Conservation (phyloP, 1,140 invertebrate genomes). For the Anadara kagoshimensis region DNA sequence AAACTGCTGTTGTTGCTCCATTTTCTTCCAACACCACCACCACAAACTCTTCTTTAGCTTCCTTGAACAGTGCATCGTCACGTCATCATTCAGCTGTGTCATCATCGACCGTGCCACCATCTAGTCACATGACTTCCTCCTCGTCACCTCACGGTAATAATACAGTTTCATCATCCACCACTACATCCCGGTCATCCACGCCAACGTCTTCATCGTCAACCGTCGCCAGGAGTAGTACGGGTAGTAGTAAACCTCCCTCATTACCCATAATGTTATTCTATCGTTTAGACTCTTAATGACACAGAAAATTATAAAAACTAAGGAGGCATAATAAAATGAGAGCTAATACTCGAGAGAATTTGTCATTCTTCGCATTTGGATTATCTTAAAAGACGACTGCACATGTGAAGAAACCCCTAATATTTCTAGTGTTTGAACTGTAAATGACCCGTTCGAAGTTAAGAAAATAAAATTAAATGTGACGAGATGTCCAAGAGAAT, state of each 20-base stretch:
- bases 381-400: too few relatives aligned
- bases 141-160: background rate
- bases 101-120: slow-evolving; percentile 1
- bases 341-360: too few relatives aligned
- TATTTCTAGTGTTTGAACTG: too few relatives aligned
- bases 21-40: slow-evolving; percentile 9
- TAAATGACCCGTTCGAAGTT: too few relatives aligned
- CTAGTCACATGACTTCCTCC: slow-evolving; percentile 2
- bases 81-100: slow-evolving; percentile 13
- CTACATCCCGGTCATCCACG: background rate
- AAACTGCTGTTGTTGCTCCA: slow-evolving; percentile 29
- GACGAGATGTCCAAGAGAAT: too few relatives aligned
- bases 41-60: background rate
- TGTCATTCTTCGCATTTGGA: too few relatives aligned
- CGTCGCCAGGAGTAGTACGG: background rate
- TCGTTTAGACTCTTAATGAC: too few relatives aligned
- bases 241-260: slow-evolving; percentile 15
- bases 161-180: slow-evolving; percentile 9
- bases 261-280: too few relatives aligned
- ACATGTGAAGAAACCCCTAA: too few relatives aligned
- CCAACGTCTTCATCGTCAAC: slow-evolving; percentile 14
- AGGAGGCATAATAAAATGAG: too few relatives aligned
- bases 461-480: too few relatives aligned
- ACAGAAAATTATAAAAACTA: too few relatives aligned
- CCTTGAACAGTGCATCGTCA: slow-evolving; percentile 6